phyloP scores from a whole-genome alignment of 2,797 vertebrate genomes.

The Anas georgica region DNA sequence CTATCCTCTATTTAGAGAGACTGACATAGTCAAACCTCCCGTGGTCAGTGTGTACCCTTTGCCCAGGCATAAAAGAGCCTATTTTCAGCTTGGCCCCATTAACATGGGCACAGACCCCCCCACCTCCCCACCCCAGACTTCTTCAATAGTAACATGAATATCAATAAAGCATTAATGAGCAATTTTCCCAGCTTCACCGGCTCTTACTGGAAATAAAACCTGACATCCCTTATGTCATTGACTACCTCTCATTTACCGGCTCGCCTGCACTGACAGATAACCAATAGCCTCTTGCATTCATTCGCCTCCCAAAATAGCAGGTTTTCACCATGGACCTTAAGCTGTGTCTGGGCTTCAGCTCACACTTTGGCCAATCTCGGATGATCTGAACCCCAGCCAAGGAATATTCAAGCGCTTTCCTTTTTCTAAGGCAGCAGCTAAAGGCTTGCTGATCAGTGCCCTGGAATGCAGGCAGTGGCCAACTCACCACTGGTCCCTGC shows the following conservation, averaged over 20 bases:
- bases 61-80: slow-evolving; percentile 64
- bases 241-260: slow-evolving; percentile 48
- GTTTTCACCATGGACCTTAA: background rate
- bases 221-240: slow-evolving; percentile 65
- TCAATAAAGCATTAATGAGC: slow-evolving; percentile 76
- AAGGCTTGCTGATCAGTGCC: background rate
- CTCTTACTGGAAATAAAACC: slow-evolving; percentile 78
- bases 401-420: background rate
- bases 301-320: slow-evolving; percentile 5
- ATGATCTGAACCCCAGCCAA: background rate
- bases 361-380: background rate
- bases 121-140: slow-evolving; percentile 45
- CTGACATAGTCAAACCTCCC: slow-evolving; percentile 2
- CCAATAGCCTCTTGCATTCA: slow-evolving; percentile 1
- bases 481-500: background rate
- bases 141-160: slow-evolving; percentile 71
- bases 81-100: slow-evolving; percentile 68
- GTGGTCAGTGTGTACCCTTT: slow-evolving; percentile 53
- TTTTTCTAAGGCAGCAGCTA: background rate
- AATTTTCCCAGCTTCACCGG: slow-evolving; percentile 70
- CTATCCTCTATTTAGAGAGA: slow-evolving; percentile 1
- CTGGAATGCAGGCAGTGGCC: background rate
- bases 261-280: slow-evolving; percentile 43
- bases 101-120: slow-evolving; percentile 30
- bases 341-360: background rate